Conservation (phyloP, 2,888 invertebrate species). For the Chydorus sphaericus region DNA sequence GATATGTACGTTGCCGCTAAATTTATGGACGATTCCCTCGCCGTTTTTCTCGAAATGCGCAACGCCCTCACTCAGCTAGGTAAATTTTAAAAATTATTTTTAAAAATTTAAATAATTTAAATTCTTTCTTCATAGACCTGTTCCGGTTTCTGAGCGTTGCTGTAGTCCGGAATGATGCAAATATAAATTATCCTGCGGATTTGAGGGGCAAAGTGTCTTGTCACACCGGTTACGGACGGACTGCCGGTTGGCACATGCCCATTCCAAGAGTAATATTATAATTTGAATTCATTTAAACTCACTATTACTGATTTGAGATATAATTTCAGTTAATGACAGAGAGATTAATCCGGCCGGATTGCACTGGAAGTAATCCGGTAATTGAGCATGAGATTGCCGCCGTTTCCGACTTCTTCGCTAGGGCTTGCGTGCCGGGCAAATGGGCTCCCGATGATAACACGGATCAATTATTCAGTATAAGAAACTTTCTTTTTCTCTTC, state of each 20-base stretch:
- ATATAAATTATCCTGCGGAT: conserved; percentile 48
- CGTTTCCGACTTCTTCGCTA: conserved; percentile 58
- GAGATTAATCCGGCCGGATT: conserved; percentile 10
- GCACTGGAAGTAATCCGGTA: conserved; percentile 6
- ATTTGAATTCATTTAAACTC: neutral
- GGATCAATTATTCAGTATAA: conserved; percentile 49
- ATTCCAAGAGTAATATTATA: conserved; percentile 26
- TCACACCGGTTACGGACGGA: conserved; percentile 72
- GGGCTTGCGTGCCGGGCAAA: conserved; percentile 71
- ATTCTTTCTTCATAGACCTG: conserved; percentile 36
- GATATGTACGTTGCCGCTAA: conserved; percentile 16
- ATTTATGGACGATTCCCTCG: conserved; percentile 12
- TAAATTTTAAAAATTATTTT: conserved; percentile 6
- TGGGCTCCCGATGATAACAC: conserved; percentile 63
- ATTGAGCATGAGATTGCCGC: conserved; percentile 68
- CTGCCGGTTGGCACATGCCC: conserved; percentile 65
- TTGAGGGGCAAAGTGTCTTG: conserved; percentile 66
- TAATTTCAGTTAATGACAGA: conserved; percentile 7
- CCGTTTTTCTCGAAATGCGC: conserved; percentile 12
- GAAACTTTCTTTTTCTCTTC: neutral
- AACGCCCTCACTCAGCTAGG: conserved; percentile 10
- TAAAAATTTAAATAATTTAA: neutral
- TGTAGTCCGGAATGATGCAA: conserved; percentile 57
- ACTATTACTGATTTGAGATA: neutral
- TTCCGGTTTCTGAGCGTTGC: conserved; percentile 70